Evolutionary conservation across 35 echinoderm and acorn worm species (phyloP).

Genomic region (Lytechinus variegatus): DNA sequence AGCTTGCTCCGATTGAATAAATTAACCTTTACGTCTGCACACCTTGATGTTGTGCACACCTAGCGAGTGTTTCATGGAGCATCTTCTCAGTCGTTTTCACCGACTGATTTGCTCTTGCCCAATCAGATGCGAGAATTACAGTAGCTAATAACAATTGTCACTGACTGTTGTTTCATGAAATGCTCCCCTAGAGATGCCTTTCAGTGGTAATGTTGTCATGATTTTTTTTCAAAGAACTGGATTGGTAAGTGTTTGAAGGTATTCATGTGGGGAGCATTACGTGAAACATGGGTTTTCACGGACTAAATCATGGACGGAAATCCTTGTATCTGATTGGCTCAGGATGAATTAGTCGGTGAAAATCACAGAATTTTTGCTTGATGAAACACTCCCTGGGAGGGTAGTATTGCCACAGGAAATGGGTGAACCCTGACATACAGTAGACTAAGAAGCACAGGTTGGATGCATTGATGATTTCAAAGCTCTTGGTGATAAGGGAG

Average conservation of each 20-base stretch:
- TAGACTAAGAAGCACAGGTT: background rate
- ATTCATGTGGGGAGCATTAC: background rate
- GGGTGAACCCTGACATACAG: background rate
- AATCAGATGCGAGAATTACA: too few relatives aligned
- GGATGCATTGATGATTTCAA: background rate
- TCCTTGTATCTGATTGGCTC: too few relatives aligned
- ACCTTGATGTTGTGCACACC: background rate
- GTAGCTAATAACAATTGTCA: too few relatives aligned
- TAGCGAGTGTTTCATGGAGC: background rate
- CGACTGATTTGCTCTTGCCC: too few relatives aligned
- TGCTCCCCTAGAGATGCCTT: background rate
- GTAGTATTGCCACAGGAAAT: background rate
- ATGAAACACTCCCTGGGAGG: background rate
- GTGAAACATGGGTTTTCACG: too few relatives aligned
- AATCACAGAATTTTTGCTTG: too few relatives aligned
- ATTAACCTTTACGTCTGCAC: background rate
- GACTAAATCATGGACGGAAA: too few relatives aligned
- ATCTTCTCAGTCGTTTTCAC: too few relatives aligned
- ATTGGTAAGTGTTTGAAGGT: background rate
- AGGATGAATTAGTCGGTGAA: too few relatives aligned
- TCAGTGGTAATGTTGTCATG: background rate
- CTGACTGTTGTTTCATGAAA: too few relatives aligned
- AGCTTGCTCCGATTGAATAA: slow-evolving; percentile 18
- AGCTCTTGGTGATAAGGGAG: background rate
- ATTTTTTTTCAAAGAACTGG: background rate